Evolutionary conservation across 2,797 vertebrate genomes (phyloP).

Genomic region (Cynodonichthys magdalenae): DNA sequence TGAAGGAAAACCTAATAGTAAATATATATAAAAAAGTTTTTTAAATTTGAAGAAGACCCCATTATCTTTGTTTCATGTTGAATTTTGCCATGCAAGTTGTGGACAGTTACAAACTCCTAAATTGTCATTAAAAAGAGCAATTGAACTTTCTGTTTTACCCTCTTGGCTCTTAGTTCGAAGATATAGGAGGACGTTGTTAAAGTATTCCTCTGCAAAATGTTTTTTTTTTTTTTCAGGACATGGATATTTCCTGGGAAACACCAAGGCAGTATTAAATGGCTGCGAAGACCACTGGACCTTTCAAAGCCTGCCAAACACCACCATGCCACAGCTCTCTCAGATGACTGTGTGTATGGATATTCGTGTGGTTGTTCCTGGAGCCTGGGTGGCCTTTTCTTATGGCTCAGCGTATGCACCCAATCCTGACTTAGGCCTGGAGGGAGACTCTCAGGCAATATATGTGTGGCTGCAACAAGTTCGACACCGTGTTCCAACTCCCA

Average conservation of each 20-base stretch:
- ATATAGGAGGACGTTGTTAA: too few species aligned
- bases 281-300: slow-evolving; percentile 79
- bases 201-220: not conserved
- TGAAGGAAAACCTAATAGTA: not conserved
- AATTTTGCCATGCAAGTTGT: too few species aligned
- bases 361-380: slow-evolving; percentile 62
- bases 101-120: too few species aligned
- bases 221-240: slow-evolving; percentile 12
- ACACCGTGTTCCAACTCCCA: slow-evolving; percentile 67
- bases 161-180: too few species aligned
- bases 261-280: slow-evolving; percentile 74
- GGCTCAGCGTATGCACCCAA: slow-evolving; percentile 39
- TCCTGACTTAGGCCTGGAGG: slow-evolving; percentile 77
- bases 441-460: slow-evolving; percentile 68
- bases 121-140: too few species aligned
- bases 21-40: not conserved
- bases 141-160: too few species aligned
- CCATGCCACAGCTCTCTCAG: slow-evolving; percentile 64
- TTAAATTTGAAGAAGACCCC: not conserved
- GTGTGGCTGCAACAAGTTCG: slow-evolving; percentile 77
- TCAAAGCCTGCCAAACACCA: slow-evolving; percentile 25
- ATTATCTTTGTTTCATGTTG: too few species aligned
- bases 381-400: slow-evolving; percentile 82
- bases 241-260: slow-evolving; percentile 72
- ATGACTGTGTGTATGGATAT: slow-evolving; percentile 80